Evolutionary conservation across 1,140 invertebrate species (phyloP).

Genomic region (Caenorhabditis briggsae): DNA sequence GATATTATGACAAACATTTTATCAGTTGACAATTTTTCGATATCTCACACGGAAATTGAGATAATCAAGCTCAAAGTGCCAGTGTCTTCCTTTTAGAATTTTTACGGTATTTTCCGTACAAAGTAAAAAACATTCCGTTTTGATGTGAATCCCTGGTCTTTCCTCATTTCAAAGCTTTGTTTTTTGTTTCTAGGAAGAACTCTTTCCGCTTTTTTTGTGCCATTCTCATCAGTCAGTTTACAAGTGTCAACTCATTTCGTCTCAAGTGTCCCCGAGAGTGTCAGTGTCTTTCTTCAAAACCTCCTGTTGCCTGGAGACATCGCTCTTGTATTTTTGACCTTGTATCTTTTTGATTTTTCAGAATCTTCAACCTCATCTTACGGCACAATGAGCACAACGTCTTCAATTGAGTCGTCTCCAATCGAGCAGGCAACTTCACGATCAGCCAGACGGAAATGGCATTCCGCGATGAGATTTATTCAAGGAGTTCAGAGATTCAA

Average conservation of each 20-base stretch:
- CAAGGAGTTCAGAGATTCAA: constrained; percentile 54
- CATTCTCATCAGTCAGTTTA: neutral
- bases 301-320: neutral
- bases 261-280: constrained; percentile 38
- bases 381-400: constrained; percentile 48
- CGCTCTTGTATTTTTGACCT: neutral
- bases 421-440: constrained; percentile 37
- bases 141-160: neutral
- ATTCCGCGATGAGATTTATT: constrained; percentile 35
- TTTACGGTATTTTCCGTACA: neutral
- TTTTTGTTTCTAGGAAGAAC: constrained; percentile 14
- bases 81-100: no score
- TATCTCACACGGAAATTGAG: no score
- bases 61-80: no score
- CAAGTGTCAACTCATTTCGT: constrained; percentile 53
- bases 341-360: neutral
- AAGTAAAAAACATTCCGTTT: neutral
- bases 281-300: constrained; percentile 13
- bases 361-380: constrained; percentile 33
- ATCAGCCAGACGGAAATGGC: constrained; percentile 41
- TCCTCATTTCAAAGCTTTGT: neutral
- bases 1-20: no score
- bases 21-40: no score
- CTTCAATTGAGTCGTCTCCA: constrained; percentile 32
- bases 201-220: neutral